Evolutionary conservation across 2,797 vertebrate genomes (phyloP), one percentile per base, ranked within the genome.

Genomic region (Percopsis omiscomaycus): DNA sequence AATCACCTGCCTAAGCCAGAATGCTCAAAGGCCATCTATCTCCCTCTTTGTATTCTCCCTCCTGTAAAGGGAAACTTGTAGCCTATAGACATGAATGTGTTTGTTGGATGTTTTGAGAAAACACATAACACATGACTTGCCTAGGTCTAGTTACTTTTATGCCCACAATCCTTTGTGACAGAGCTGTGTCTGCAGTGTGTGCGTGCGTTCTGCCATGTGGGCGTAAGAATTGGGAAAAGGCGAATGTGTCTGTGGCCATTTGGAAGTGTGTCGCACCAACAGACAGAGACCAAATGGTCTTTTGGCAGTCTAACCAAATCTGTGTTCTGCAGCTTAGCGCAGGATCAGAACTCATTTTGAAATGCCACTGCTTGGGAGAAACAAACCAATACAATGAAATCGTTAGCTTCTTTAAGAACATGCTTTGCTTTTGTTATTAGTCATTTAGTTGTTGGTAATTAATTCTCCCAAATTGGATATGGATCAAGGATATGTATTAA

Each of bases 241-340:
- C 6, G 28, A 55, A 29, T 13, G 64, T 52, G 64, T 37, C 60
- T 64, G 52, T 56, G 50, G 2, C 28, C 29, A 66, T 54, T 49
- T 68, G 66, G 66, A 71, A 10, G 63, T 14, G 12, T 45, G 22
- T 71, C 67, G 61, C 64, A 64, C 54, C 57, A 68, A 66, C 74
- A 63, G 62, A 82, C 73, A 76, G 61, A 66, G 69, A 86, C 79
- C 81, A 86, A 87, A 79, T 87, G 83, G 68, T 82, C 66, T 82
- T 66, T 75, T 84, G 82, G 80, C 80, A 84, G 54, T 46, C 57
- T 60, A 61, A 58, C 55, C 48, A 69, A 68, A 64, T 66, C 61
- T 71, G 63, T 68, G 77, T 71, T 69, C 79, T 74, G 71, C 51
- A 52, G 54, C 16, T 61, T 32, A 61, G 42, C 29, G 53, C 29